Evolutionary conservation across 2,888 invertebrate genomes (phyloP).

Genomic region (Epirrita christyi): DNA sequence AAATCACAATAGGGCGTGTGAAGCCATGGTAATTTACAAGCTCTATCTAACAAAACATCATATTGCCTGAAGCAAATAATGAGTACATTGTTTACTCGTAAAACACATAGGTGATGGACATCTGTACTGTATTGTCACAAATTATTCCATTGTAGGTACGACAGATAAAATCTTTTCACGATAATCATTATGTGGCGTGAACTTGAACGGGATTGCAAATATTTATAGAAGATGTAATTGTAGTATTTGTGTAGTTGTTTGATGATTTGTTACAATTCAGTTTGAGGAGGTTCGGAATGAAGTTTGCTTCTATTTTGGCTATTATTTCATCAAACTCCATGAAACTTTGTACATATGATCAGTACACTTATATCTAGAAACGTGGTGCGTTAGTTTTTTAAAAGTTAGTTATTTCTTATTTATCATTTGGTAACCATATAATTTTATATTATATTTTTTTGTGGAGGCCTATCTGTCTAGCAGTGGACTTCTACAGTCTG

Average conservation of each 20-base stretch:
- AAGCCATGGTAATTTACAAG: slow-evolving; percentile 16
- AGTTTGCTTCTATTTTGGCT: no score
- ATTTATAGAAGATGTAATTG: slow-evolving; percentile 1
- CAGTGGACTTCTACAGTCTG: no score
- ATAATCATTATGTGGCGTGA: slow-evolving; percentile 36
- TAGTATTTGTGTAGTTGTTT: neutral
- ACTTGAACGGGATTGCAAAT: slow-evolving; percentile 23
- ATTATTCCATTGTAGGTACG: slow-evolving; percentile 55
- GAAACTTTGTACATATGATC: no score
- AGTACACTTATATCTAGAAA: no score
- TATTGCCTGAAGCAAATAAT: slow-evolving; percentile 35
- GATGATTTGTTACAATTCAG: no score
- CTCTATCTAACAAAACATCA: neutral
- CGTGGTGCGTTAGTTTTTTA: no score
- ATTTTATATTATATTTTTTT: no score
- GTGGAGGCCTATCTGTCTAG: no score
- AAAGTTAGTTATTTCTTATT: no score
- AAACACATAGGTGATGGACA: slow-evolving; percentile 52
- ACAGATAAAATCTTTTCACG: slow-evolving; percentile 37
- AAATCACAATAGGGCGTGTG: slow-evolving; percentile 15
- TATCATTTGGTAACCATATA: no score
- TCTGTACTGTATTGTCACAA: slow-evolving; percentile 48
- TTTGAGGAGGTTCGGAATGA: no score
- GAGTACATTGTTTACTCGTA: slow-evolving; percentile 50
- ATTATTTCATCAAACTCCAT: no score